Percentiles rank a stretch among this genome's conserved stretches.
These are phyloP conservation scores for Otolemur garnettii DNA, from an alignment of 2,113 vertebrate species.

Conservation along the genomic window DNA sequence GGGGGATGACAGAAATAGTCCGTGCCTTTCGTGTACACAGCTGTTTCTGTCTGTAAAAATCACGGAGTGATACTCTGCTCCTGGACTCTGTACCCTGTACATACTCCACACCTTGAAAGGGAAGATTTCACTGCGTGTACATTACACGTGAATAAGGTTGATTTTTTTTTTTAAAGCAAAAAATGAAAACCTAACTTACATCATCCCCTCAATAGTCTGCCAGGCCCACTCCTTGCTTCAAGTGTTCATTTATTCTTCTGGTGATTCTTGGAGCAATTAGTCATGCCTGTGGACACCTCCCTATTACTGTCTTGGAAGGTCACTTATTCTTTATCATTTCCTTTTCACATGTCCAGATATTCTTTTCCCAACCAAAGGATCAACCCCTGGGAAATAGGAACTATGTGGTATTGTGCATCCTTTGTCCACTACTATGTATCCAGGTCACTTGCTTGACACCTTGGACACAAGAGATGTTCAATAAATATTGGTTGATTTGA, in stretches of 20 bases:
- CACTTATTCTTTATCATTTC: neutral
- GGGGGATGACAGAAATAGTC: neutral
- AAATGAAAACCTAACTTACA: neutral
- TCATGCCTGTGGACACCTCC: neutral
- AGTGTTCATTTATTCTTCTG: neutral
- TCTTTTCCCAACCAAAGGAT: neutral
- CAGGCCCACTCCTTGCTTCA: neutral
- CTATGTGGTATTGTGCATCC: neutral
- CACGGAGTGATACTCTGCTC: neutral
- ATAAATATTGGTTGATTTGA: neutral
- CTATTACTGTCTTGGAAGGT: neutral
- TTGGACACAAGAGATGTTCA: neutral
- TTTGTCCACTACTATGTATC: neutral
- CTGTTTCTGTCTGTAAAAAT: neutral
- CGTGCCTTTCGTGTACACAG: neutral
- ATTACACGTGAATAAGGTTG: neutral
- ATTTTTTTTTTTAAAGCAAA: neutral
- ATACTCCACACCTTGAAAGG: neutral
- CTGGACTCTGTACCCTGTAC: neutral
- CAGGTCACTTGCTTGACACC: neutral
- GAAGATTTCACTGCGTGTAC: neutral
- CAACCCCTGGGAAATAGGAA: neutral
- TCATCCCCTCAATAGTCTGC: neutral
- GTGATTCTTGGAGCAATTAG: neutral
- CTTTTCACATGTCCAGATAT: neutral